Conservation (phyloP, 2,888 invertebrate species). For the Drosophila imparisetae region DNA sequence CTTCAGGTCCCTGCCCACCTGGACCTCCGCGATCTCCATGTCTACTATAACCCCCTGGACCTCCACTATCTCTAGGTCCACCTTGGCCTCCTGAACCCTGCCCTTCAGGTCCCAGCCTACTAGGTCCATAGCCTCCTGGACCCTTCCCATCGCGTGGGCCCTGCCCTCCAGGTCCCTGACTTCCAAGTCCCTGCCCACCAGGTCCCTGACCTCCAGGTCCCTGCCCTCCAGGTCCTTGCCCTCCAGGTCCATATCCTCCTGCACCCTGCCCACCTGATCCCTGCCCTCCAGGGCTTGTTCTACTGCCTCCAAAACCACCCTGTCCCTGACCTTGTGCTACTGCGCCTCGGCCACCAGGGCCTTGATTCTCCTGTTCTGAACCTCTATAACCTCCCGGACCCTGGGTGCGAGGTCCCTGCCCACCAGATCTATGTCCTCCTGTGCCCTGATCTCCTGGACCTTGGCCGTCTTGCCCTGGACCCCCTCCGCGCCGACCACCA, state of each 20-base stretch:
- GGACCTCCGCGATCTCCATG: neutral
- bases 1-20: neutral
- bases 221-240: too few species aligned
- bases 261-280: neutral
- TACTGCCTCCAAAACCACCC: neutral
- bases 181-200: neutral
- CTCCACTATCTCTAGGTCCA: neutral
- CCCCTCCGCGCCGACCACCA: neutral
- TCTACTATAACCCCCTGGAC: neutral
- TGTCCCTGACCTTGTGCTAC: neutral
- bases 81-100: neutral
- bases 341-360: neutral
- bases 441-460: neutral
- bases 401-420: neutral
- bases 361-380: neutral
- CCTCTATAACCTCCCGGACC: neutral
- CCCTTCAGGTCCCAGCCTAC: slow-evolving; percentile 6
- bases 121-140: neutral
- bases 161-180: neutral
- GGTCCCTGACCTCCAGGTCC: neutral
- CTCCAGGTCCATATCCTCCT: neutral
- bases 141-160: neutral
- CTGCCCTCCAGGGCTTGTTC: neutral
- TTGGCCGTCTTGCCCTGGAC: neutral
- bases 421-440: neutral